Conservation (phyloP, 2,113 vertebrate genomes). For the Rhadina sibilatrix region DNA sequence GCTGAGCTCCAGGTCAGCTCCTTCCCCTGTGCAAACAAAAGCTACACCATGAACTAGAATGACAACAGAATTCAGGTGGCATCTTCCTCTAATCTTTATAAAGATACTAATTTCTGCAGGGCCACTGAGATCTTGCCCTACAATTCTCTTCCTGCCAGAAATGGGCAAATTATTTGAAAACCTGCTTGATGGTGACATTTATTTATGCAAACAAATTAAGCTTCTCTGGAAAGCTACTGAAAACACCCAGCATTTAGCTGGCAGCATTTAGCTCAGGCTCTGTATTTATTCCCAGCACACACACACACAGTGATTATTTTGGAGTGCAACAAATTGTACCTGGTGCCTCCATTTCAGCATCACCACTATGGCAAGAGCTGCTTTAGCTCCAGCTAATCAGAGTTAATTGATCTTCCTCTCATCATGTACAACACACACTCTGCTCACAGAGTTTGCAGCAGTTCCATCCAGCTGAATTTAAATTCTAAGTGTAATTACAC, state of each 20-base stretch:
- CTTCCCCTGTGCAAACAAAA: background rate
- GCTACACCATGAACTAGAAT: background rate
- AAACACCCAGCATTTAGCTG: background rate
- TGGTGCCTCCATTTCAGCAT: background rate
- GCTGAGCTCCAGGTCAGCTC: background rate
- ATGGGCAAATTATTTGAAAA: background rate
- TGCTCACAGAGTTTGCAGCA: background rate
- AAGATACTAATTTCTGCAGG: background rate
- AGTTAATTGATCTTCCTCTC: background rate
- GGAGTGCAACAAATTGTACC: background rate
- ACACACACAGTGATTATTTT: background rate
- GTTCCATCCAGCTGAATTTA: background rate
- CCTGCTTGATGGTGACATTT: fast-evolving
- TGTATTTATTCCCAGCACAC: background rate
- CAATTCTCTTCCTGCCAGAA: background rate
- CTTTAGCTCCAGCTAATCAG: background rate
- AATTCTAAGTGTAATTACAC: background rate
- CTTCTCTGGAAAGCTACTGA: background rate
- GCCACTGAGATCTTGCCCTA: background rate
- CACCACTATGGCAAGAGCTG: background rate
- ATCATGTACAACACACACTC: background rate
- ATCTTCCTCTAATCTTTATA: background rate
- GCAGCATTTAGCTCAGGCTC: background rate
- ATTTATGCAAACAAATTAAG: background rate
- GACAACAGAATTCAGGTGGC: background rate